Conservation (phyloP, 2,113 vertebrate genomes). For the Mastomys natalensis region DNA sequence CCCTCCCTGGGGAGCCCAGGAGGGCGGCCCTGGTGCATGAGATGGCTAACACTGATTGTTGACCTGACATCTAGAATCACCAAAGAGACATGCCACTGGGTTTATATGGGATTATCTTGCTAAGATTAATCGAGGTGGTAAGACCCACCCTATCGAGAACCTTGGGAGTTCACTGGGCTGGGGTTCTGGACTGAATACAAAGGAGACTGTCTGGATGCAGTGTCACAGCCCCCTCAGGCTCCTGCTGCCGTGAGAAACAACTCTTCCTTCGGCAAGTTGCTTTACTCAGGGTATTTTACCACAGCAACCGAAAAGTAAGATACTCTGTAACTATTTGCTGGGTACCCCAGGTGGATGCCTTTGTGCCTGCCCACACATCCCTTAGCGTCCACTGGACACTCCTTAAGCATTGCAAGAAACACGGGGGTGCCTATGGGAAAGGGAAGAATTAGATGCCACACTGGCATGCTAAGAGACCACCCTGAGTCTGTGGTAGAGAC, state of each 20-base stretch:
- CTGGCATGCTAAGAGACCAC: rapidly evolving
- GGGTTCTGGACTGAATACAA: not conserved
- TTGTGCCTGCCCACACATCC: no score
- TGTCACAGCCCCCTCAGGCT: not conserved
- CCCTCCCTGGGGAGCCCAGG: not conserved
- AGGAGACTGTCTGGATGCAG: not conserved
- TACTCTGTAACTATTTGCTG: rapidly evolving
- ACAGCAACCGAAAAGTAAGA: not conserved
- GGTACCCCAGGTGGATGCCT: rapidly evolving
- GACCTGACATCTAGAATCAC: not conserved
- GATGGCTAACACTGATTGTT: not conserved
- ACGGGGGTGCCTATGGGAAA: rapidly evolving
- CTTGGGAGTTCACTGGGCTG: rapidly evolving
- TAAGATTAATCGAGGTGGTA: not conserved
- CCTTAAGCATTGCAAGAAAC: rapidly evolving
- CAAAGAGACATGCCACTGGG: not conserved
- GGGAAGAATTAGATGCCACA: rapidly evolving
- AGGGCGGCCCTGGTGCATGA: not conserved
- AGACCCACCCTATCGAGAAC: not conserved
- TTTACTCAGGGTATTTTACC: not conserved
- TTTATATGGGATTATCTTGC: not conserved
- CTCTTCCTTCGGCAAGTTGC: not conserved
- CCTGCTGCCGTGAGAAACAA: not conserved
- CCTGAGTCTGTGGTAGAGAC: rapidly evolving
- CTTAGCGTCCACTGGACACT: not conserved